A percentile compares a stretch with the other conserved stretches of the same genome.
These are phyloP conservation scores for Mus minutoides DNA, from an alignment of 2,797 vertebrate species.

Conservation along the genomic window DNA sequence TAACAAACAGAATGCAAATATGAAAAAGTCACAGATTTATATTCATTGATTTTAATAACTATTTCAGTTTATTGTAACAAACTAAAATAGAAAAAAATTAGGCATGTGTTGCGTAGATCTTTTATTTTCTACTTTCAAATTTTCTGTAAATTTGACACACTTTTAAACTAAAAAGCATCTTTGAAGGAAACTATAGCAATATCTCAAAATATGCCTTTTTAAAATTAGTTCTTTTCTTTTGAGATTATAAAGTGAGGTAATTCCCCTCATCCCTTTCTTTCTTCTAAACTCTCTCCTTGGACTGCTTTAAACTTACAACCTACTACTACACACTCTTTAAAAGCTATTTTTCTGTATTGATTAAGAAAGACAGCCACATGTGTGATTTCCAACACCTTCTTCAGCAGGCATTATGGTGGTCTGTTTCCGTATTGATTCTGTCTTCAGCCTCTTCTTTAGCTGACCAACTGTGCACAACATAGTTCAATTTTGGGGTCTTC, in stretches of 20 bases:
- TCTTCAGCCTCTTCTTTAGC: neutral
- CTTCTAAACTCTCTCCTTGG: neutral
- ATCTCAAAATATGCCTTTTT: neutral
- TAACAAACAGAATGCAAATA: neutral
- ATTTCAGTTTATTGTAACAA: neutral
- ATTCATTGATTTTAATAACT: neutral
- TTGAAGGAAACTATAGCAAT: neutral
- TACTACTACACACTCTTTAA: neutral
- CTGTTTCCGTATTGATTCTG: neutral
- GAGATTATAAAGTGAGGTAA: neutral
- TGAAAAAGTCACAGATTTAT: neutral
- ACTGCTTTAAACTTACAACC: neutral
- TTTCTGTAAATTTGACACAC: neutral
- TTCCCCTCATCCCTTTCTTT: neutral
- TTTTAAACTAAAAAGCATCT: neutral
- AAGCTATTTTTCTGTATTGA: neutral
- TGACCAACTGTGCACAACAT: rapidly evolving
- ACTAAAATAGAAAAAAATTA: neutral
- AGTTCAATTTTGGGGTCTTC: neutral
- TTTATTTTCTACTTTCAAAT: neutral
- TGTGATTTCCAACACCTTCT: neutral
- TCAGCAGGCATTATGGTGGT: neutral
- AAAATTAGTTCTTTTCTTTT: neutral
- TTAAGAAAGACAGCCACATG: neutral
- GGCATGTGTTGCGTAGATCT: rapidly evolving